Conservation (phyloP, 2,113 vertebrate species). For the Mohoua ochrocephala region DNA sequence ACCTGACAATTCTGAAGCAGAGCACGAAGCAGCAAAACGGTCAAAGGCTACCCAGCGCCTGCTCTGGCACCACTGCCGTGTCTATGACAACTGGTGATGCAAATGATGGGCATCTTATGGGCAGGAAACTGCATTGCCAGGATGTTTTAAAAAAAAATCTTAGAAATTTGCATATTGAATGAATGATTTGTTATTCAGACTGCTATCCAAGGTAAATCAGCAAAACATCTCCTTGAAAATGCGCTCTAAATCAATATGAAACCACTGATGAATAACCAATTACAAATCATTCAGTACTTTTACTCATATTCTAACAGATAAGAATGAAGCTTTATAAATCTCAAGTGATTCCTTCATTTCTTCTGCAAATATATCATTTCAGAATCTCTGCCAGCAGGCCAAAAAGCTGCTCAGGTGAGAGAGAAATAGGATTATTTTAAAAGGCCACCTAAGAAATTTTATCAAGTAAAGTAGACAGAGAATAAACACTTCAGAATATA, state of each 20-base stretch:
- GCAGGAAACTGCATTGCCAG: background rate
- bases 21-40: background rate
- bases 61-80: background rate
- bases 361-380: background rate
- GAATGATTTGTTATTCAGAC: slow-evolving; percentile 3
- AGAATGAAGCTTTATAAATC: background rate
- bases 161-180: slow-evolving; percentile 17
- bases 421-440: background rate
- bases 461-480: background rate
- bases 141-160: background rate
- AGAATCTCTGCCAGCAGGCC: background rate
- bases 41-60: background rate
- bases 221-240: background rate
- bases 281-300: background rate
- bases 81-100: background rate
- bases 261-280: slow-evolving; percentile 19
- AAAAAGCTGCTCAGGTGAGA: background rate
- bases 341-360: background rate
- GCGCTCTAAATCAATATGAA: background rate
- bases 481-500: background rate
- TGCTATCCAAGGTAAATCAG: background rate
- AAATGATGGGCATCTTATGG: background rate
- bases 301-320: background rate
- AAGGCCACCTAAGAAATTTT: background rate
- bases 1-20: background rate